Evolutionary conservation across 1,140 invertebrate species (phyloP).

Genomic region (Phenacoccus solenopsis): DNA sequence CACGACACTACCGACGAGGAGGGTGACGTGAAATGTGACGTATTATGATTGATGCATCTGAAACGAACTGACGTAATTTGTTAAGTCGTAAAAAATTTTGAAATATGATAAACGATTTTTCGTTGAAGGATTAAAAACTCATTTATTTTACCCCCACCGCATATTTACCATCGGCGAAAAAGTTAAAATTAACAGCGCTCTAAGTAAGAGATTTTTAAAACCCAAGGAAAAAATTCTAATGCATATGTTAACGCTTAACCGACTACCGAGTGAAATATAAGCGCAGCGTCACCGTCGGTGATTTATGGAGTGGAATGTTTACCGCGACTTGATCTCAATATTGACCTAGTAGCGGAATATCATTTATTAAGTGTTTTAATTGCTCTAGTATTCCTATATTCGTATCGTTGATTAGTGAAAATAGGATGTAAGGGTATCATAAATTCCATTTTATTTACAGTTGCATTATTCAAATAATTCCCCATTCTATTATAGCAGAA

Average conservation of each 20-base stretch:
- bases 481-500: too few species aligned
- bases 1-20: not conserved
- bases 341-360: too few species aligned
- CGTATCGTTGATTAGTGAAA: too few species aligned
- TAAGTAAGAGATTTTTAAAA: not conserved
- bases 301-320: too few species aligned
- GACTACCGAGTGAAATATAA: too few species aligned
- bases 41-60: not conserved
- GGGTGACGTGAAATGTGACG: not conserved
- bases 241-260: not conserved
- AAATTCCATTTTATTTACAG: too few species aligned
- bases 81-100: not conserved
- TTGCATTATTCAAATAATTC: too few species aligned
- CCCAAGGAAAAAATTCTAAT: not conserved
- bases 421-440: too few species aligned
- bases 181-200: not conserved
- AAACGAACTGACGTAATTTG: not conserved
- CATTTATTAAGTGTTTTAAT: too few species aligned
- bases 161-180: not conserved
- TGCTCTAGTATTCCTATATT: too few species aligned
- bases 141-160: not conserved
- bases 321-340: too few species aligned
- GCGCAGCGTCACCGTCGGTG: too few species aligned
- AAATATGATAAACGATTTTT: conserved; percentile 3
- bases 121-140: conserved; percentile 1